Base-by-base conservation (phyloP, 2,888 invertebrate species). In the Harpalus rubripes region DNA sequence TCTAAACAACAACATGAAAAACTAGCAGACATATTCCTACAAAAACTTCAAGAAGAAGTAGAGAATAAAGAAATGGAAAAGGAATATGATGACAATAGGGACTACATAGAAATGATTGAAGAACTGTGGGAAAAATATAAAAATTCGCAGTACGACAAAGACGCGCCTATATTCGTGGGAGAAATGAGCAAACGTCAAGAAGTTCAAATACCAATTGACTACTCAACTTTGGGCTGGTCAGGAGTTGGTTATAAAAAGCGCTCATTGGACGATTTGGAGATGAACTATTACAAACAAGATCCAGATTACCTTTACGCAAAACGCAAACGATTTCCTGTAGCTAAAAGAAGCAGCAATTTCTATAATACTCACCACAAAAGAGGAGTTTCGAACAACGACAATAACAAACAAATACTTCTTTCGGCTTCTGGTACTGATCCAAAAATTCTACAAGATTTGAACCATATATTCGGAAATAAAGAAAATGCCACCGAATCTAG, bases 401-500 rank as follows among this genome's bases (percentile, higher is more conserved):
- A 90, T 85, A 90, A 90, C 87, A 88, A 89, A 85, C 88, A 90
- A 16, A 85, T 88, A 4, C 87, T 87, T n/a, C 88, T 88, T 80
- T 84, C 86, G 68, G 84, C 91, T 81, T 89, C 92, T 0, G 93
- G 94, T 76, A 95, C 95, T 0, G 95, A 95, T 88, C 95, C 95
- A 1, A 94, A 94, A 89, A 94, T 95, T 10, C 93, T 94, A 39
- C 93, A 94, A 89, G 95, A 95, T 88, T 90, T 96, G 61, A 94
- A 94, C 61, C 94, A 93, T 88, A 93, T 96, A 85, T 96, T 96
- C 88, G 94, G 93, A 7, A 91, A 92, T 68, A 89, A 87, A 74
- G 85, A 86, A 26, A 65, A 86, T 72, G 84, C 86, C n/a, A 80
- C 84, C 41, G 82, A 87, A 86, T 44, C 59, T n/a, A 15, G 26